Evolutionary conservation across 1,140 invertebrate genomes (phyloP), one percentile per base, ranked within the genome.

Genomic region (Heliconius congener): DNA sequence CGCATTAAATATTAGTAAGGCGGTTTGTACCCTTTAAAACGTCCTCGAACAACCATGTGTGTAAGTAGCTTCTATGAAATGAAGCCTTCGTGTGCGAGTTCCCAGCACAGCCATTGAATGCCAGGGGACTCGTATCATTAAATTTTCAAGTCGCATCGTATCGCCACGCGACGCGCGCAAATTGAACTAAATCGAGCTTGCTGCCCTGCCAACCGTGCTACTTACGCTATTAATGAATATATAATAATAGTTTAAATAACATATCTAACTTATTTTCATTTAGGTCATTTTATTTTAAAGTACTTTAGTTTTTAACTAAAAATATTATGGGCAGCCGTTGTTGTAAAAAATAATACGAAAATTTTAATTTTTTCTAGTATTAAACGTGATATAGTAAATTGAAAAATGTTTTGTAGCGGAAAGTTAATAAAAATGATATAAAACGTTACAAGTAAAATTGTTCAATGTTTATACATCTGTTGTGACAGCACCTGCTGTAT

Each of bases 161-260:
- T 83, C 76, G 75, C 78, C 52, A 80, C 78, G 42, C 72, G 52
- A 73, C 57, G 76, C 60, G 71, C 72, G 73, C 74, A 83, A 83
- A 83, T 80, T 83, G 76, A 83, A 83, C 78, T 78, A 83, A 80
- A 83, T 83, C 74, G 76, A 76, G 81, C 66, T 52, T 78, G 75
- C 50, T 73, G 34, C 42, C 60, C 9, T 18, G 11, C 60, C 60
- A 66, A 30, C 60, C 60, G 60, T 66, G 11, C 60, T 66, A 66
- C 27, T 27, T 27, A 66, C 27, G 60, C 23, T 66, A 30, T 66
- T 66, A 30, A 66, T 66, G 60, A 66, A 66, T 27, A 27, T 66
- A 66, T 66, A 6, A 66, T 66, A 66, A 66, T 27, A 30, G 23
- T 66, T 66, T 30, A 18, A 66, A 66, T 66, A 66, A 66, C 3